Evolutionary conservation across 2,888 invertebrate genomes (phyloP), one percentile per base, ranked within the genome.

Genomic region (Harpagoxenus sublaevis): DNA sequence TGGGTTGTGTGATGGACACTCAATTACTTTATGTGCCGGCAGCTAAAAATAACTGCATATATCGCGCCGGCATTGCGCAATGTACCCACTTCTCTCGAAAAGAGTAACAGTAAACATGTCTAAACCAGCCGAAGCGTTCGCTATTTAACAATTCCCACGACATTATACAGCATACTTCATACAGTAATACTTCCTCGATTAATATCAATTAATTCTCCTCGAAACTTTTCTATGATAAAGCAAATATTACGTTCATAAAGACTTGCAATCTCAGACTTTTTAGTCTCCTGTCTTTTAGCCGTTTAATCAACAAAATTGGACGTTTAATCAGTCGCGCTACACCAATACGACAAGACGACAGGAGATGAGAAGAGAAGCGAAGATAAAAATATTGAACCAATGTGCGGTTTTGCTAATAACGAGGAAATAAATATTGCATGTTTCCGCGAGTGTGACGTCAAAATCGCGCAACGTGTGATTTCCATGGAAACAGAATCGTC

Each of bases 401-500:
- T 28, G 48, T 23, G 60, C 73, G 57, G 79, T 35, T 39, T 57
- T 42, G n/a, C 60, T 81, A 81, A 81, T 81, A 81, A 81, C 60
- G 79, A 73, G 79, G 73, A 81, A 71, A 81, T 81, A 81, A 73
- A 81, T 81, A 81, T 71, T 48, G 79, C 60, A 62, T 73, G 60
- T 60, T 79, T 63, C 53, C 73, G 73, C 73, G 55, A 78, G 55
- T 42, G 79, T 45, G 73, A 73, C 79, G 84, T 88, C 84, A 84
- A 84, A 87, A 84, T 77, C 87, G 71, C 62, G 86, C 88, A 89
- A 87, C 89, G 90, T 85, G 85, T 84, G 85, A 89, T 91, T 90
- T 87, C 89, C 91, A 91, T 91, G 89, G 91, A 84, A 90, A 91
- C 91, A 85, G 90, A 88, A 83, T 74, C 84, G 84, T 48, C 60